phyloP scores from a whole-genome alignment of 2,888 invertebrate genomes.

The Eristalinus sepulchralis region DNA sequence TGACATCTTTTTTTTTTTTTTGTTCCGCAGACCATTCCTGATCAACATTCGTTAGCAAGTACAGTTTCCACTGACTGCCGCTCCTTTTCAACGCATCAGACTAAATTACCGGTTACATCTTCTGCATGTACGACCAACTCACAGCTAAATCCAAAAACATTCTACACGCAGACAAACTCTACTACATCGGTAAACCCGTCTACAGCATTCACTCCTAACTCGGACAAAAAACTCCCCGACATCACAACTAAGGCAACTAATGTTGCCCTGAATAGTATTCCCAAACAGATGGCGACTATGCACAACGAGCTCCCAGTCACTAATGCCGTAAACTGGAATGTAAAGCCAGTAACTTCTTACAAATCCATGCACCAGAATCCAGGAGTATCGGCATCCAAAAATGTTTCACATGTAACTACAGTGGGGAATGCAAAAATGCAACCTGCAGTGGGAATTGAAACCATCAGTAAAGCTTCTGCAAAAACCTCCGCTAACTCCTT shows the following conservation, averaged over 20 bases:
- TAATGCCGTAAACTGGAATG: slow-evolving; percentile 5
- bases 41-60: neutral
- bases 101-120: neutral
- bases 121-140: neutral
- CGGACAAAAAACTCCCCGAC: neutral
- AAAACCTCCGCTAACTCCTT: slow-evolving; percentile 12
- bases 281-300: neutral
- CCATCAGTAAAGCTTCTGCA: neutral
- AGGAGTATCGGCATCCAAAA: neutral
- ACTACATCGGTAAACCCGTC: neutral
- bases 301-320: neutral
- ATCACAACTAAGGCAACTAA: neutral
- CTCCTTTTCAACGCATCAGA: neutral
- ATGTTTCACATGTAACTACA: neutral
- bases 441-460: neutral
- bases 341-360: slow-evolving; percentile 3
- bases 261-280: neutral
- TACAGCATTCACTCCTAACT: neutral
- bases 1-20: neutral
- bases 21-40: neutral
- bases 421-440: neutral
- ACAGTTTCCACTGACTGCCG: neutral
- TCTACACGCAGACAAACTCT: neutral
- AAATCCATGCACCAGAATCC: neutral
- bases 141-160: neutral